Conservation (phyloP, 2,113 vertebrate species). For the Megaceryle torquata region DNA sequence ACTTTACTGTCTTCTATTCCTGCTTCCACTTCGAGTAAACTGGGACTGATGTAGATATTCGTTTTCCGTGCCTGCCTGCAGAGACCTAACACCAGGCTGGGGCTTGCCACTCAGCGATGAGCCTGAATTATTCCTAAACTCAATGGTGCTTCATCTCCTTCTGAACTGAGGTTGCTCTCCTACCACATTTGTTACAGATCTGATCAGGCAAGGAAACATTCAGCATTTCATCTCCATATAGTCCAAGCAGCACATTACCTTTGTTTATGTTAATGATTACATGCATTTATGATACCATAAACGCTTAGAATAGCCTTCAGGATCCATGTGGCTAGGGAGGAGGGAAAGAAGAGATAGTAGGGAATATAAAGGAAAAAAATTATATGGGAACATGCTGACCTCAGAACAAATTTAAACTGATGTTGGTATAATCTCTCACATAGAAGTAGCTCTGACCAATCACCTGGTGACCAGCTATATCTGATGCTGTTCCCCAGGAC, state of each 20-base stretch:
- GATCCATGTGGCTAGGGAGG: neutral
- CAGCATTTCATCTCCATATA: neutral
- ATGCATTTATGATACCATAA: neutral
- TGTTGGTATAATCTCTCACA: neutral
- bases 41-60: neutral
- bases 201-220: neutral
- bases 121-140: neutral
- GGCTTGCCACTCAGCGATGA: neutral
- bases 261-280: neutral
- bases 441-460: neutral
- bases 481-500: neutral
- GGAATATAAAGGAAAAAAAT: neutral
- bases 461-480: neutral
- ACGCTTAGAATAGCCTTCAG: neutral
- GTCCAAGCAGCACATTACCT: neutral
- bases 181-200: neutral
- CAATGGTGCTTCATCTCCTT: neutral
- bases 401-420: neutral
- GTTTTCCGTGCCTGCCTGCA: neutral
- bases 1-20: neutral
- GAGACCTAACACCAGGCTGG: neutral
- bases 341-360: neutral
- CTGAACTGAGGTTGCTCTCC: neutral
- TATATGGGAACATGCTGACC: neutral
- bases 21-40: neutral